Percentiles rank a stretch among this genome's conserved stretches.
Evolutionary conservation across 2,888 invertebrate genomes (phyloP).

Genomic region (Meliscaeva auricollis): DNA sequence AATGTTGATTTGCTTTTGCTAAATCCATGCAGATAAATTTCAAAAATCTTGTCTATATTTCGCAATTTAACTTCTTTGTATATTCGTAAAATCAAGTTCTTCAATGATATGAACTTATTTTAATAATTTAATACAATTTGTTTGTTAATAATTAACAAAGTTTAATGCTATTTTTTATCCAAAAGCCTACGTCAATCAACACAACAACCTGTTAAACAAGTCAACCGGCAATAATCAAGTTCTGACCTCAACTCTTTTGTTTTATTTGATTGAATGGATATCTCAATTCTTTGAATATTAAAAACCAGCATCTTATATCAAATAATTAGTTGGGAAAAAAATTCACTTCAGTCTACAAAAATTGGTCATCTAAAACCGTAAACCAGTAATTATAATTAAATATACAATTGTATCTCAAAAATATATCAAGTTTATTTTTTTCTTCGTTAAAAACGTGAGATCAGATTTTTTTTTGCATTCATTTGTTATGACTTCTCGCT

Average conservation of each 20-base stretch:
- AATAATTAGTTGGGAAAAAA: not conserved
- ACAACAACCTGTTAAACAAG: conserved; percentile 20
- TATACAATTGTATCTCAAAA: not conserved
- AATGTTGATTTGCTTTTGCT: too few species aligned
- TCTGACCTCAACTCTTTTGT: conserved; percentile 33
- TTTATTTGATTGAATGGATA: not conserved
- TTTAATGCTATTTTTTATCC: too few species aligned
- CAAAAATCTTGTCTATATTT: too few species aligned
- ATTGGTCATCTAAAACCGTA: conserved; percentile 12
- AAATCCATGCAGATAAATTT: too few species aligned
- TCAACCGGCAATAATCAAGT: not conserved
- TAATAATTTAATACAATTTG: too few species aligned
- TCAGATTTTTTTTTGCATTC: conserved; percentile 25
- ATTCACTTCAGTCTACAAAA: not conserved
- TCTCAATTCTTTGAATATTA: too few species aligned
- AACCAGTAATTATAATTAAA: conserved; percentile 3
- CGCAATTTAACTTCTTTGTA: too few species aligned
- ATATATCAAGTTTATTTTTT: conserved; percentile 35
- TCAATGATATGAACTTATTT: too few species aligned
- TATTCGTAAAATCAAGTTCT: too few species aligned
- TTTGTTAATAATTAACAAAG: too few species aligned
- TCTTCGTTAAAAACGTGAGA: conserved; percentile 46
- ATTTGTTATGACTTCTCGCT: conserved; percentile 2
- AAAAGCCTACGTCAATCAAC: too few species aligned
- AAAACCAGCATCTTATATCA: too few species aligned